Evolutionary conservation across 2,888 invertebrate genomes (phyloP), one percentile per base, ranked within the genome.

Genomic region (Apodemia hepburni): DNA sequence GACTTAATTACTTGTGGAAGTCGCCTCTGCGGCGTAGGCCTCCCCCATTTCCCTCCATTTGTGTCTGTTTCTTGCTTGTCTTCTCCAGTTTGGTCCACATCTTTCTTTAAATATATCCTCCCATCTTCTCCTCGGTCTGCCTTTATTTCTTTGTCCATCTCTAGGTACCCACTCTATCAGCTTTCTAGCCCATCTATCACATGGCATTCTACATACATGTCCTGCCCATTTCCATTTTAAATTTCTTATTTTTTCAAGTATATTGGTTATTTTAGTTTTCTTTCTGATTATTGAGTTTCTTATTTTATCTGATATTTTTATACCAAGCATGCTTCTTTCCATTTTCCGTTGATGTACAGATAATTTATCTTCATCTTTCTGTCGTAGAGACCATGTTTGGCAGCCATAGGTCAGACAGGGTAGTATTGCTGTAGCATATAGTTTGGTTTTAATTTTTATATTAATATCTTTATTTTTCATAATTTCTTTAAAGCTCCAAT

Each of bases 11-110:
- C 3, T 29, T 27, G 58, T 62, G 15, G 58, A 38, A 47, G 61
- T 58, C 61, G 61, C 61, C 61, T 62, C 58, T 45, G 58, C 60
- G 18, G 59, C 51, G 51, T 59, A 63, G 62, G 62, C 62, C 29
- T 62, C 62, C 47, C 62, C 62, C 29, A 58, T 9, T 47, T 58
- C 27, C 18, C 47, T 58, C 58, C 62, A 58, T 7, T 11, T 27
- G 11, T 33, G 11, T 62, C 58, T 58, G 4, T 58, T 49, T 27
- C 12, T 38, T 7, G 60, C 29, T 47, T 18, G 5, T 29, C 27
- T 11, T n/a, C 12, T 29, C 29, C 60, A 60, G n/a, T 15, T 6
- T 8, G 15, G 15, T 60, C 60, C 60, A 47, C 33, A 60, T 15
- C 9, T 49, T 4, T 49, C 33, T 27, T 5, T 49, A 6, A 49